Base-by-base conservation (phyloP, 2,888 invertebrate genomes). In the Melanophora roralis region DNA sequence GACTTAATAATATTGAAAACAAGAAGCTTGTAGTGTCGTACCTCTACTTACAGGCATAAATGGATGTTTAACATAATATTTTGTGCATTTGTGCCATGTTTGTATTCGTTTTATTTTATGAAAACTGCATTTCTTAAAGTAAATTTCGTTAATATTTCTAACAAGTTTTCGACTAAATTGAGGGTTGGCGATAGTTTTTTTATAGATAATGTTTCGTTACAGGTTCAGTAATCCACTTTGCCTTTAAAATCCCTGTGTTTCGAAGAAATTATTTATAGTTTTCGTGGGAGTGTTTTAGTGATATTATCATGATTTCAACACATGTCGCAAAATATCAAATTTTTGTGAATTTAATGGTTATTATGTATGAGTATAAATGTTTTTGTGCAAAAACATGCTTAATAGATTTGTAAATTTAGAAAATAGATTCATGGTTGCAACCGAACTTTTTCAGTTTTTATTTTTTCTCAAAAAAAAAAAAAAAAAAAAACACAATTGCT, bases 51-150 rank as follows among this genome's bases (percentile, higher is more conserved):
- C 84, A 84, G 65, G 78, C 80, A 76, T 75, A 85, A 88, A 88
- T 88, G 88, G 85, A 88, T 88, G 88, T 88, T 87, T 87, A 86
- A 87, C 87, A 85, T 85, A 88, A 87, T 86, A 87, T 87, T 87
- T 83, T 85, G 82, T 75, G 68, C 72, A 82, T 79, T 81, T 77
- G n/a, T n/a, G 49, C 51, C 64, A 62, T 55, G 75, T 80, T 67
- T 71, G 53, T 67, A 38, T 11, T 23, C 40, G 5, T 60, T 16
- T 69, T 45, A 9, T 45, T 32, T 67, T 36, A 19, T 40, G 19
- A 27, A 21, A 65, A 69, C 32, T 69, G 73, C 65, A 69, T 73
- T 65, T 81, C 55, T 57, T 51, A 32, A 73, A 57, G 65, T 47
- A 47, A 73, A 72, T 60, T 72, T 60, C 38, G 81, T 80, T 81